Base-by-base conservation (phyloP, 2,797 vertebrate genomes). In the Mus caroli region DNA sequence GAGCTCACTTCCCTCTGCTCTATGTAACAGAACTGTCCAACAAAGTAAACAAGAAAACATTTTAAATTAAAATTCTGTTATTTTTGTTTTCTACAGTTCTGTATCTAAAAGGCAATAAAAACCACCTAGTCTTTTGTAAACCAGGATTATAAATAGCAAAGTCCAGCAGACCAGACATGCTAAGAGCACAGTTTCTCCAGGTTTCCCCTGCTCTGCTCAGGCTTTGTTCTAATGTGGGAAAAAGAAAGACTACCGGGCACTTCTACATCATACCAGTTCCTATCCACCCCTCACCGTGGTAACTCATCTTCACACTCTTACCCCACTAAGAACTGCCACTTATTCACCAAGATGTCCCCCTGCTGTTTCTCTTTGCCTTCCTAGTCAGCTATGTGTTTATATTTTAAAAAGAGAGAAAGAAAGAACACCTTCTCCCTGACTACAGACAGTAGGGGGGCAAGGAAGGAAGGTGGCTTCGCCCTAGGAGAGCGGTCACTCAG, bases 91-190 rank as follows among this genome's bases (percentile, higher is more conserved):
- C 54, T 73, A 31, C 9, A 28, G 28, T 17, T 94, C 71, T 88
- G 8, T 79, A 43, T 75, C 88, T 73, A 69, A 93, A 96, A 86
- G 40, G 40, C 43, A 83, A 76, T 46, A 67, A 67, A 52, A 93
- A 73, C n/a, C n/a, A 95, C 34, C 62, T 62, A 86, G 40, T 31
- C 17, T 67, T 80, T 60, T 94, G 54, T 46, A 96, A 79, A 62
- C 77, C n/a, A 69, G n/a, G 79, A 75, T 88, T 88, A 54, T 80
- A 95, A 95, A 90, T 79, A 83, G 78, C 43, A 78, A 37, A 83
- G 79, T 62, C 86, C 77, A 93, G 50, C 75, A 60, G 28, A 67
- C 31, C 62, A 94, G 58, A 50, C 3, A 56, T 15, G 60, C 54
- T 71, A 37, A 34, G 54, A 26, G 22, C 75, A 67, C 62, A 24